Conservation (phyloP, 2,888 invertebrate genomes). For the Neelides folsomi region DNA sequence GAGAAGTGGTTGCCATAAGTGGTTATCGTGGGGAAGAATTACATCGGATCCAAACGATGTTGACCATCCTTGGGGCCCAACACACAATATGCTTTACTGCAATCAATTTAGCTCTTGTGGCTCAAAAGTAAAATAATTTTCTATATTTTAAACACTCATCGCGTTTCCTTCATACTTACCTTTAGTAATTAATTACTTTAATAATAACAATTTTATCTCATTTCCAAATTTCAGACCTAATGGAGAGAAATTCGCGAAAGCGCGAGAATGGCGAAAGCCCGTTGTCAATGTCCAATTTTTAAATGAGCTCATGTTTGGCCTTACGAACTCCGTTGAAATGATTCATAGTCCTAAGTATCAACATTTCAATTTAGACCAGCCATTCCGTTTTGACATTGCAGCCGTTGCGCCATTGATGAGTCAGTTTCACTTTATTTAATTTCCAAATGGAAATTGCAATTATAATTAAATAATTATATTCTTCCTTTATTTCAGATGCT, state of each 20-base stretch:
- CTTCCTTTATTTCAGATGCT: slow-evolving; percentile 48
- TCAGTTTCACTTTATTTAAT: slow-evolving; percentile 42
- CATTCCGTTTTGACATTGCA: slow-evolving; percentile 73
- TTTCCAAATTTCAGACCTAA: slow-evolving; percentile 49
- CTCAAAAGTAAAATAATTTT: slow-evolving; percentile 38
- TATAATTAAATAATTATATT: too few relatives aligned
- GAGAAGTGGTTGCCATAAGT: slow-evolving; percentile 60
- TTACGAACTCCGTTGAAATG: slow-evolving; percentile 54
- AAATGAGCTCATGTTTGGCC: slow-evolving; percentile 79
- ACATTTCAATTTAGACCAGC: slow-evolving; percentile 64
- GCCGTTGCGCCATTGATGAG: slow-evolving; percentile 80
- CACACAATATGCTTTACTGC: slow-evolving; percentile 47
- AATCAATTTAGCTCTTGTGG: slow-evolving; percentile 43
- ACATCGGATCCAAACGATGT: slow-evolving; percentile 65
- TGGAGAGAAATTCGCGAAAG: slow-evolving; percentile 74
- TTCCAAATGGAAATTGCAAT: slow-evolving; percentile 16
- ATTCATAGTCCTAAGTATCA: slow-evolving; percentile 59
- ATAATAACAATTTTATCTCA: too few relatives aligned
- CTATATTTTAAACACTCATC: too few relatives aligned
- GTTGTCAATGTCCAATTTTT: slow-evolving; percentile 89
- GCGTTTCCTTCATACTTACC: too few relatives aligned
- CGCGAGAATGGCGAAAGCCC: slow-evolving; percentile 81
- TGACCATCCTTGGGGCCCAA: slow-evolving; percentile 72
- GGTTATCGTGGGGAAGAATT: slow-evolving; percentile 85
- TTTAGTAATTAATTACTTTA: too few relatives aligned